Evolutionary conservation across 2,888 invertebrate species (phyloP).

Genomic region (Eurytoma californica): DNA sequence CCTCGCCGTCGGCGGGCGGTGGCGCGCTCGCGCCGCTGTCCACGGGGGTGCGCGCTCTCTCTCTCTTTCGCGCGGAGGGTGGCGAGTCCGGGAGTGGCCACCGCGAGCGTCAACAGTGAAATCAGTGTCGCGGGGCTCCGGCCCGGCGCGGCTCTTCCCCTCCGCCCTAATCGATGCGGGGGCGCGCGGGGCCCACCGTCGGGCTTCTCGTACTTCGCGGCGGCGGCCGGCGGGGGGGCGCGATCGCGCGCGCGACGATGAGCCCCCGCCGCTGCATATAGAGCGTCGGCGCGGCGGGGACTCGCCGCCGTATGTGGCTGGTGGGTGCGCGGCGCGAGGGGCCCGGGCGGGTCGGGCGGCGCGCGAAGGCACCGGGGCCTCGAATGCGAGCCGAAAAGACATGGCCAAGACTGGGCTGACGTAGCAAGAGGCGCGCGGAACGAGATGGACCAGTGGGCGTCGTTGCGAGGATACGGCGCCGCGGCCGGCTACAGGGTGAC

Average conservation of each 20-base stretch:
- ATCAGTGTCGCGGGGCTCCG: conserved; percentile 2
- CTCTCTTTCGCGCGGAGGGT: too few relatives aligned
- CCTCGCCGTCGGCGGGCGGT: too few relatives aligned
- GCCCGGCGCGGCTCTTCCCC: neutral
- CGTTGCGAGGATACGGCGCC: conserved; percentile 4
- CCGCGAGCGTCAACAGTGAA: conserved; percentile 34
- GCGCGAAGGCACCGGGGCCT: conserved; percentile 22
- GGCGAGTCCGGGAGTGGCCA: too few relatives aligned
- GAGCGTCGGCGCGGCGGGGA: conserved; percentile 23
- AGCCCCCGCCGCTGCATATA: conserved; percentile 5
- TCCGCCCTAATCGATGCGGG: too few relatives aligned
- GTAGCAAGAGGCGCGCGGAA: conserved; percentile 35
- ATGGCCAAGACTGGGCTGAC: conserved; percentile 54
- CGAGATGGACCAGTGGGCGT: conserved; percentile 33
- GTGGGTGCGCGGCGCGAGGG: neutral
- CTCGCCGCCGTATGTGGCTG: neutral
- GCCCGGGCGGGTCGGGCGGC: neutral
- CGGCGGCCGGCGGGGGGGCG: conserved; percentile 10
- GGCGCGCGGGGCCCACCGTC: neutral
- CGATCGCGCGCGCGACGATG: neutral
- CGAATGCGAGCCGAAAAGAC: conserved; percentile 50
- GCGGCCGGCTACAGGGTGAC: neutral
- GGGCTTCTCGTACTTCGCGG: neutral
- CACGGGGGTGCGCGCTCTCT: neutral
- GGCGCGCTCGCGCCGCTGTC: neutral